Evolutionary conservation across 1,140 invertebrate species (phyloP).

Genomic region (Pseudachorutes palmiensis): DNA sequence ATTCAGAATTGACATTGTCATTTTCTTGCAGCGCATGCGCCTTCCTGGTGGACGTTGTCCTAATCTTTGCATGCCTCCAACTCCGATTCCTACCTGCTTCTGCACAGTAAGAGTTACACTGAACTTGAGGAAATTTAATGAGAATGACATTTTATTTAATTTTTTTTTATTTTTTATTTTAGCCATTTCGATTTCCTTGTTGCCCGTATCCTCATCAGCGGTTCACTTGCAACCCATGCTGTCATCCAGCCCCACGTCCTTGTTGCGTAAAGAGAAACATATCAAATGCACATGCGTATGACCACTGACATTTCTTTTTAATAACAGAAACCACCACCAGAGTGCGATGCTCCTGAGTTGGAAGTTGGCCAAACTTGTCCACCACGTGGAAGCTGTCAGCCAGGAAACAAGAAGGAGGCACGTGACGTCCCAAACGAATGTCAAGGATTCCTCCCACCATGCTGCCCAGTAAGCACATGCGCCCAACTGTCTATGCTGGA

Average conservation of each 20-base stretch:
- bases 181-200: not conserved
- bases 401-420: not conserved
- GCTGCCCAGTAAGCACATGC: not conserved
- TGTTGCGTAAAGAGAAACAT: constrained; percentile 9
- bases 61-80: not conserved
- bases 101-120: not conserved
- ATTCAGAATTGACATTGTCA: not conserved
- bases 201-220: not conserved
- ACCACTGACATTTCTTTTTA: too few species aligned
- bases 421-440: not conserved
- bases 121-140: not conserved
- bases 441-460: not conserved
- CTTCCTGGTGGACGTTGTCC: constrained; percentile 2
- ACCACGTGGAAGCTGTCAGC: not conserved
- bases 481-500: too few species aligned
- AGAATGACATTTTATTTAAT: not conserved
- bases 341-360: not conserved
- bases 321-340: not conserved
- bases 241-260: not conserved
- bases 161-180: not conserved
- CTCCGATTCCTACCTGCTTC: not conserved
- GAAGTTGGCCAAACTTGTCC: not conserved
- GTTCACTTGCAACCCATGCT: constrained; percentile 6
- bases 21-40: not conserved
- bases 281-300: too few species aligned